Percentiles rank a stretch among this genome's conserved stretches.
phyloP scores from a whole-genome alignment of 2,113 vertebrate species.

The Pterocles gutturalis region DNA sequence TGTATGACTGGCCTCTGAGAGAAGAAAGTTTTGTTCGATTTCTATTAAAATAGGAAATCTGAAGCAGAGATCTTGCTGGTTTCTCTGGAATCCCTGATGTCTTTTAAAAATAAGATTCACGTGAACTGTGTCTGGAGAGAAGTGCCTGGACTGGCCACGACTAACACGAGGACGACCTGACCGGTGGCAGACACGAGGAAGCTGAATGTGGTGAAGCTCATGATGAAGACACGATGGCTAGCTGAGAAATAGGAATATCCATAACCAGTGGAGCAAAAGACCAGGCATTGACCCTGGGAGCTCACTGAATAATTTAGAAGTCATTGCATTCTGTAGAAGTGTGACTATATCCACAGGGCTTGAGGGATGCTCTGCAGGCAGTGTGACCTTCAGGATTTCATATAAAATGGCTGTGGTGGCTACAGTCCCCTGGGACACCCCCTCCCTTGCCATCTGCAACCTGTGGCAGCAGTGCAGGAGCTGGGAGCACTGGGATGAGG shows the following conservation, averaged over 20 bases:
- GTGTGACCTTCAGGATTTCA: neutral
- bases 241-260: neutral
- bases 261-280: neutral
- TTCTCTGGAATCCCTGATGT: neutral
- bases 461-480: neutral
- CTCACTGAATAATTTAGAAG: neutral
- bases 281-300: neutral
- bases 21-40: neutral
- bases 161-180: neutral
- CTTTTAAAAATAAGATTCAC: neutral
- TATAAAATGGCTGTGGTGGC: neutral
- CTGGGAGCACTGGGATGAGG: neutral
- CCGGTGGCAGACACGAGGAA: neutral
- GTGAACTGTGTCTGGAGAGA: neutral
- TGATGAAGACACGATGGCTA: neutral
- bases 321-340: neutral
- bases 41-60: neutral
- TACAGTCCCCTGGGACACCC: fast-evolving
- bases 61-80: neutral
- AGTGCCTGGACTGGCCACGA: neutral
- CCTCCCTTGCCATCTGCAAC: neutral
- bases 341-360: fast-evolving
- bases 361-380: neutral
- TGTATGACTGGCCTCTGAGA: neutral
- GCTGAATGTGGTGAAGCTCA: neutral